phyloP scores from a whole-genome alignment of 2,888 invertebrate genomes.

The Limnephilus auricula region DNA sequence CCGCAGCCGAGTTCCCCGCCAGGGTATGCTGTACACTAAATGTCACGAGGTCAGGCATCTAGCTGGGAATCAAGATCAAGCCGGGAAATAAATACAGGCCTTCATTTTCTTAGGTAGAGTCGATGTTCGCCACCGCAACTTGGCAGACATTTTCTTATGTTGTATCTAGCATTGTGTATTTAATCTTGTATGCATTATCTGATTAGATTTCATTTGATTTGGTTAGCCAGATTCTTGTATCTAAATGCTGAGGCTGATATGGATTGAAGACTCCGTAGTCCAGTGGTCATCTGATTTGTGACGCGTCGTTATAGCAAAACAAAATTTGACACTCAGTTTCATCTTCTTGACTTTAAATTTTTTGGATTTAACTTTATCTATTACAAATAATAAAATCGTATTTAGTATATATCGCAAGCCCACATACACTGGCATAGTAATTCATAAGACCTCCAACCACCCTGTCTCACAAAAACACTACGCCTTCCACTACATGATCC shows the following conservation, averaged over 20 bases:
- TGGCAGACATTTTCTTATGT: background rate
- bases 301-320: background rate
- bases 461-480: too few species aligned
- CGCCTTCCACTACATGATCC: too few species aligned
- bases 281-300: background rate
- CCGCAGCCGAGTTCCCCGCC: background rate
- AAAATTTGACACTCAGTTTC: background rate
- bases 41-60: conserved; percentile 32
- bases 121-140: background rate
- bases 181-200: background rate
- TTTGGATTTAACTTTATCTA: too few species aligned
- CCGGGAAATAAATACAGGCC: background rate
- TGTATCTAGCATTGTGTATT: background rate
- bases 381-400: too few species aligned
- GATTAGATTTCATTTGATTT: background rate
- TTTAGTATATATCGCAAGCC: too few species aligned
- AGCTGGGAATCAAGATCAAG: conserved; percentile 32
- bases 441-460: too few species aligned
- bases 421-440: too few species aligned
- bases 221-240: background rate
- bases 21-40: background rate
- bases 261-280: background rate
- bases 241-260: background rate
- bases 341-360: background rate
- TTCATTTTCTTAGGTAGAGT: background rate